Conservation (phyloP, 2,888 invertebrate genomes). For the Caenorhabditis auriculariae region DNA sequence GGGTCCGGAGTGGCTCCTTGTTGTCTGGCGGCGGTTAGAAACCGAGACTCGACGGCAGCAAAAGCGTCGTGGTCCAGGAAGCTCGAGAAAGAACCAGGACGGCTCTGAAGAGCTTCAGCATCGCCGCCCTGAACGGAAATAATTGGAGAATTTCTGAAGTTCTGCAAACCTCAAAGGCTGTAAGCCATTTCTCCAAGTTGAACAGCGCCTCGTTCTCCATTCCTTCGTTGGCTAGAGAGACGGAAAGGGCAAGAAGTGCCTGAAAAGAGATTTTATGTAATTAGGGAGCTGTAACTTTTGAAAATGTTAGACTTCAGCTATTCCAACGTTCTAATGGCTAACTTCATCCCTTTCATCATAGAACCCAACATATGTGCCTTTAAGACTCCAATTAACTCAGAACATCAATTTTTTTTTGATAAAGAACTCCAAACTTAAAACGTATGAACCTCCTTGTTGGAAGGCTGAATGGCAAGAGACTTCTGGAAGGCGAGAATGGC, state of each 20-base stretch:
- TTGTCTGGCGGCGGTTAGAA: constrained; percentile 44
- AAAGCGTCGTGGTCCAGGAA: constrained; percentile 38
- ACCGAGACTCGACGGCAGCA: constrained; percentile 52
- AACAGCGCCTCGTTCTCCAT: constrained; percentile 85
- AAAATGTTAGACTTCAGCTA: too few relatives aligned
- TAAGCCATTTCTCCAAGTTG: constrained; percentile 70
- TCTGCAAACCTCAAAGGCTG: constrained; percentile 12
- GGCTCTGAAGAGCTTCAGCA: not conserved
- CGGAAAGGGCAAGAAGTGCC: constrained; percentile 86
- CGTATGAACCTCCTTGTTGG: constrained; percentile 43
- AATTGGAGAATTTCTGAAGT: not conserved
- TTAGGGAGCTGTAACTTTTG: too few relatives aligned
- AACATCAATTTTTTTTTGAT: too few relatives aligned
- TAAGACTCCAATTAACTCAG: too few relatives aligned
- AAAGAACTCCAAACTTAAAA: too few relatives aligned
- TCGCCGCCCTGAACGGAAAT: constrained; percentile 8
- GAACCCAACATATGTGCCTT: too few relatives aligned
- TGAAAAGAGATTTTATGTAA: constrained; percentile 9
- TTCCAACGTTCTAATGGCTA: too few relatives aligned
- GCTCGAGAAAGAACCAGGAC: constrained; percentile 15
- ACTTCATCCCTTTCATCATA: too few relatives aligned
- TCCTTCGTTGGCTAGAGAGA: constrained; percentile 93
- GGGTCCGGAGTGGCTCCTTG: constrained; percentile 45
- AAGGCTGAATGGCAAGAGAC: constrained; percentile 60
- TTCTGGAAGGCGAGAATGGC: constrained; percentile 88